phyloP scores from a whole-genome alignment of 2,113 vertebrate species.

The Nesogale talazaci region DNA sequence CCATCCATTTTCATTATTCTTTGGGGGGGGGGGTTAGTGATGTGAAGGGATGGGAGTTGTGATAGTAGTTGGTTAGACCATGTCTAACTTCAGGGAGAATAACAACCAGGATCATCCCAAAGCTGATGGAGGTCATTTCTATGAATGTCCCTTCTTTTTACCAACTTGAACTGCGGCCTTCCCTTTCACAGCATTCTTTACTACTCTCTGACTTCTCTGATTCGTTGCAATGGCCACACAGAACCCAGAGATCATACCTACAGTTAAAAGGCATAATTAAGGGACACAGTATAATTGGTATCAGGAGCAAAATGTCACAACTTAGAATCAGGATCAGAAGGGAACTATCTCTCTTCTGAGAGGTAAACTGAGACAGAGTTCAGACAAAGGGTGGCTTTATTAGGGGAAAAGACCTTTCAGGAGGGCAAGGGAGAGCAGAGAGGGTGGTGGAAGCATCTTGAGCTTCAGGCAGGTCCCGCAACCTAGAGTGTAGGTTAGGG shows the following conservation, averaged over 20 bases:
- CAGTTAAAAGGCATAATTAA: neutral
- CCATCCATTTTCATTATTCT: neutral
- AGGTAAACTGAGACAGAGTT: too few species aligned
- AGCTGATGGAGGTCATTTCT: neutral
- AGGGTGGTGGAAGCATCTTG: too few species aligned
- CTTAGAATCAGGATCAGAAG: neutral
- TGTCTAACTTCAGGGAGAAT: neutral
- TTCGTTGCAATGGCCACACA: neutral
- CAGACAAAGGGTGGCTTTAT: too few species aligned
- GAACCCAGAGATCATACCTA: neutral
- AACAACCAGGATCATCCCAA: neutral
- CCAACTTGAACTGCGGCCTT: neutral
- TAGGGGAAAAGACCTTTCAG: too few species aligned
- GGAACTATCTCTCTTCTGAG: neutral
- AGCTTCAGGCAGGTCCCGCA: too few species aligned
- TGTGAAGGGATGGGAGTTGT: neutral
- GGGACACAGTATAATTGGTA: neutral
- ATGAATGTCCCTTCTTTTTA: neutral
- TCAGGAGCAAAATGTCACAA: neutral
- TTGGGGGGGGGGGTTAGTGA: neutral
- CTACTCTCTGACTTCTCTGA: neutral
- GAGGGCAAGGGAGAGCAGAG: too few species aligned
- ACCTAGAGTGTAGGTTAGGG: too few species aligned
- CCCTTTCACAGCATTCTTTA: neutral
- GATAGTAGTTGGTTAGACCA: neutral